These are phyloP conservation scores for Anthoscopus minutus DNA, from an alignment of 2,113 vertebrate genomes.

Conservation along the genomic window DNA sequence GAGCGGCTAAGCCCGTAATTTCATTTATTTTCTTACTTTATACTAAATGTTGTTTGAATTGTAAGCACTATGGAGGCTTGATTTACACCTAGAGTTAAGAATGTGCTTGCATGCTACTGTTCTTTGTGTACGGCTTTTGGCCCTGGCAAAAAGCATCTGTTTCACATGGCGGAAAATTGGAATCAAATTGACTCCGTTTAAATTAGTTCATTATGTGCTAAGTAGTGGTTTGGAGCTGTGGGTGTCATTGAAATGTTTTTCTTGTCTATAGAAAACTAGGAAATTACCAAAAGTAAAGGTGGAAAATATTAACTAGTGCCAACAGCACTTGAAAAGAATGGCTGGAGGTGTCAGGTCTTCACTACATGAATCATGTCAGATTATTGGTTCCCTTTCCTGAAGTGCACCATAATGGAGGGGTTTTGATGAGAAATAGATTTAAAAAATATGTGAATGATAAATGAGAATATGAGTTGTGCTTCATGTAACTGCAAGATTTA, in stretches of 20 bases:
- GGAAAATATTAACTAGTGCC: slow-evolving; percentile 44
- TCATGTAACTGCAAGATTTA: background rate
- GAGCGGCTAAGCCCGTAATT: background rate
- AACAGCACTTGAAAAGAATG: slow-evolving; percentile 45
- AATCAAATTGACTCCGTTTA: slow-evolving; percentile 42
- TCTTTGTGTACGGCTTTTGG: background rate
- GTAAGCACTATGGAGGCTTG: background rate
- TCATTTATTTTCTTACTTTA: background rate
- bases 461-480: background rate
- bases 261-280: slow-evolving; percentile 35
- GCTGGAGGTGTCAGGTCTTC: background rate
- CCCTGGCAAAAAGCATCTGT: slow-evolving; percentile 14
- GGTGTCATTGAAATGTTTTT: slow-evolving; percentile 54
- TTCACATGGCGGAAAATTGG: background rate
- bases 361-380: slow-evolving; percentile 18
- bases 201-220: slow-evolving; percentile 65
- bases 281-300: slow-evolving; percentile 53
- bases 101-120: slow-evolving; percentile 23
- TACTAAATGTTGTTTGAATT: background rate
- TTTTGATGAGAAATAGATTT: background rate
- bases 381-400: slow-evolving; percentile 14
- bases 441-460: background rate
- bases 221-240: slow-evolving; percentile 49
- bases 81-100: slow-evolving; percentile 2
- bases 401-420: background rate